Conservation (phyloP, 2,113 vertebrate species). For the Symphodus melops region DNA sequence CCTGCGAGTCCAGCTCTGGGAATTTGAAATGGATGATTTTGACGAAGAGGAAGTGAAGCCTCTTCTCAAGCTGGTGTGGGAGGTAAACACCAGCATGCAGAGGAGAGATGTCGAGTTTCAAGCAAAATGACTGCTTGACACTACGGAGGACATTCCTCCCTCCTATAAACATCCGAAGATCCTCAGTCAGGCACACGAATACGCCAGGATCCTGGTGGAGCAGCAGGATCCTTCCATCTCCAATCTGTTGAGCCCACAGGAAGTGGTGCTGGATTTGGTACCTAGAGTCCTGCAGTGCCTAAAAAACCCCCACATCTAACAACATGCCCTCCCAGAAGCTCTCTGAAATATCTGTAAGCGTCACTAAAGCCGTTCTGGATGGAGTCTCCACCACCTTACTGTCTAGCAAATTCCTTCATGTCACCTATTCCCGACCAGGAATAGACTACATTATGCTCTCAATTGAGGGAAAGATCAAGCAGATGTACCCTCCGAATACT, state of each 20-base stretch:
- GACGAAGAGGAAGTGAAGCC: neutral
- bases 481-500: too few relatives aligned
- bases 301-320: neutral
- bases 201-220: neutral
- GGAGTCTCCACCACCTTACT: neutral
- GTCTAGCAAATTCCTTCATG: too few relatives aligned
- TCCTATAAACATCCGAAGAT: constrained; percentile 10
- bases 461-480: too few relatives aligned
- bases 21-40: constrained; percentile 19
- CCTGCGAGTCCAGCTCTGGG: constrained; percentile 16
- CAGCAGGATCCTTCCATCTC: neutral
- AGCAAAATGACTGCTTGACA: neutral
- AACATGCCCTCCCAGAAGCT: neutral
- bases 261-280: neutral
- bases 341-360: neutral
- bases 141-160: neutral
- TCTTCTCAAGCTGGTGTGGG: constrained; percentile 6
- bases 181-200: constrained; percentile 2
- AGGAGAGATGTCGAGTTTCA: constrained; percentile 31
- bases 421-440: neutral
- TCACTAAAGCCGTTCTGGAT: constrained; percentile 4
- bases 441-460: neutral
- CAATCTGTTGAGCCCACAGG: neutral
- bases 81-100: constrained; percentile 8
- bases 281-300: neutral